A percentile compares a stretch with the other conserved stretches of the same genome.
Evolutionary conservation across 1,140 invertebrate species (phyloP).

Genomic region (Panulirus ornatus): DNA sequence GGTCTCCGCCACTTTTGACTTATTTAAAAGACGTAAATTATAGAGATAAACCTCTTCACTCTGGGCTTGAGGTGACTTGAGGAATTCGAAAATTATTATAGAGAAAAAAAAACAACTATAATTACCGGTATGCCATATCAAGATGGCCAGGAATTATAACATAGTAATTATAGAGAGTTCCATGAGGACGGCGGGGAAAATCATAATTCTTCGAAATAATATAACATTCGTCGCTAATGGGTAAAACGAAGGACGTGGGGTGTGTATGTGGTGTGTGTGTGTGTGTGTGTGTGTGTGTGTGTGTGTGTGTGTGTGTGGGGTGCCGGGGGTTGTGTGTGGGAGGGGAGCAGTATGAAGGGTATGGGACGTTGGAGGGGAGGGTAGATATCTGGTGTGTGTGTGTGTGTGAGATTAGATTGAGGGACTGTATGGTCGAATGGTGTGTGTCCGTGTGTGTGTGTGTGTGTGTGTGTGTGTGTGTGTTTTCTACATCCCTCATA

Average conservation of each 20-base stretch:
- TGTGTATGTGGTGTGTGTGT: conserved; percentile 25
- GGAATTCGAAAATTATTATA: conserved; percentile 27
- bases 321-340: no score
- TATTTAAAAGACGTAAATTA: conserved; percentile 70
- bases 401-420: conserved; percentile 29
- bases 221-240: conserved; percentile 55
- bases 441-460: not conserved
- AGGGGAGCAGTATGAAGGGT: not conserved
- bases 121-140: conserved; percentile 65
- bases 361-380: no score
- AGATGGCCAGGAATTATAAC: conserved; percentile 63
- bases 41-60: conserved; percentile 54
- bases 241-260: not conserved
- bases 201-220: conserved; percentile 65
- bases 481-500: not conserved
- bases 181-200: conserved; percentile 41
- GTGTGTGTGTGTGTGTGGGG: conserved; percentile 44
- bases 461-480: no score
- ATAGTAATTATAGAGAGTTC: conserved; percentile 65
- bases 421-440: conserved; percentile 29
- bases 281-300: conserved; percentile 42
- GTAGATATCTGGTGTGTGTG: conserved; percentile 8
- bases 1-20: no score
- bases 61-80: conserved; percentile 37
- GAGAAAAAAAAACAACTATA: conserved; percentile 57